These are phyloP conservation scores for Perca flavescens DNA, from an alignment of 2,113 vertebrate genomes.

Conservation along the genomic window DNA sequence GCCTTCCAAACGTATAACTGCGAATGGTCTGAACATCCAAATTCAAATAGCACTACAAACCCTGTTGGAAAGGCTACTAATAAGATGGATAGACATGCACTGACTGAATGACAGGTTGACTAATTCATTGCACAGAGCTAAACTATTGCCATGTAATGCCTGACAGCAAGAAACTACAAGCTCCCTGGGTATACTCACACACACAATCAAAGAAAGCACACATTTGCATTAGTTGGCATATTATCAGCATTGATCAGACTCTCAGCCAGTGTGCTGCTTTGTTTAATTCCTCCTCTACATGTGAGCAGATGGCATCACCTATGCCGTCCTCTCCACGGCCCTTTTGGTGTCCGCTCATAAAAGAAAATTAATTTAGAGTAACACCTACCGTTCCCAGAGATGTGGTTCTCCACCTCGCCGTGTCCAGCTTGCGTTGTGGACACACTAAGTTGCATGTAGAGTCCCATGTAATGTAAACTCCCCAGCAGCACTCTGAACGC, in stretches of 20 bases:
- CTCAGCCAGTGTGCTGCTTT: slow-evolving; percentile 36
- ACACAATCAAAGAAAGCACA: slow-evolving; percentile 8
- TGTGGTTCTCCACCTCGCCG: slow-evolving; percentile 87
- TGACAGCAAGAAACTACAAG: neutral
- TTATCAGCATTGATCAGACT: slow-evolving; percentile 12
- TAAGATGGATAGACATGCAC: neutral
- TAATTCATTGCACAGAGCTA: neutral
- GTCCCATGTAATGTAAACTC: slow-evolving; percentile 93
- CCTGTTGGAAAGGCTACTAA: neutral
- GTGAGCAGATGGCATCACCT: slow-evolving; percentile 58
- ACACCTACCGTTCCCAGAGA: slow-evolving; percentile 91
- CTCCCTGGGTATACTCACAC: neutral
- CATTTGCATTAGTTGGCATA: slow-evolving; percentile 16
- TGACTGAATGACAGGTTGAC: slow-evolving; percentile 28
- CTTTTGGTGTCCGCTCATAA: neutral
- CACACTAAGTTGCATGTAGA: slow-evolving; percentile 92
- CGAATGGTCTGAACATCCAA: neutral
- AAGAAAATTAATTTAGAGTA: neutral
- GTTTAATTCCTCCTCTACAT: slow-evolving; percentile 49
- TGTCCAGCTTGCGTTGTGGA: slow-evolving; percentile 85
- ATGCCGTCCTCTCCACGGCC: slow-evolving; percentile 24
- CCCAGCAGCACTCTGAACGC: slow-evolving; percentile 90
- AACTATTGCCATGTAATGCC: slow-evolving; percentile 3
- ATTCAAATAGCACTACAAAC: slow-evolving; percentile 9
- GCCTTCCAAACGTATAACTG: neutral